Evolutionary conservation across 2,888 invertebrate genomes (phyloP).

Genomic region (Lacanobia oleracea): DNA sequence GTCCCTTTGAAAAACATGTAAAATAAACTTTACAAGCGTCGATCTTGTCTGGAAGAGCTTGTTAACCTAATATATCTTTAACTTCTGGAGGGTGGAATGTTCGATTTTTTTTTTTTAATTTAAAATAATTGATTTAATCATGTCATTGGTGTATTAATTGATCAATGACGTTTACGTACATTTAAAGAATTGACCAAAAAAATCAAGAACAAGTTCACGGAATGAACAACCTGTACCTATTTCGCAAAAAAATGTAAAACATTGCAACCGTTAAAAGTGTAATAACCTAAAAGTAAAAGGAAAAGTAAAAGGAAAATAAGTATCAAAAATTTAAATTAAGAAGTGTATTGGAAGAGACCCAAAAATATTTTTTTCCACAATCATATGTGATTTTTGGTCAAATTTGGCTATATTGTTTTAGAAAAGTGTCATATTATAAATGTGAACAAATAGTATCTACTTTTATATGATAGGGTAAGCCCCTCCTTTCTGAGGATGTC

Average conservation of each 20-base stretch:
- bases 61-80: background rate
- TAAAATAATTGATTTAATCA: too few species aligned
- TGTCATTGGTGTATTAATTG: background rate
- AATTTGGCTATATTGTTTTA: constrained; percentile 4
- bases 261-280: constrained; percentile 6
- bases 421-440: constrained; percentile 34
- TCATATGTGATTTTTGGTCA: constrained; percentile 14
- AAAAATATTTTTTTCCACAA: background rate
- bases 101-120: too few species aligned
- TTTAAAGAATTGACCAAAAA: background rate
- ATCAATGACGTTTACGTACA: background rate
- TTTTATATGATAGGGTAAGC: constrained; percentile 48
- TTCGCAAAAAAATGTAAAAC: constrained; percentile 11
- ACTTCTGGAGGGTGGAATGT: background rate
- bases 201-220: background rate
- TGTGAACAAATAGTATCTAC: constrained; percentile 32
- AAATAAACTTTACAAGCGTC: background rate
- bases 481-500: constrained; percentile 42
- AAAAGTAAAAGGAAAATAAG: too few species aligned
- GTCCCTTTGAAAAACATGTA: background rate
- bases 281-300: too few species aligned
- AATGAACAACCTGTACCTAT: background rate
- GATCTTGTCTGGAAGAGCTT: background rate
- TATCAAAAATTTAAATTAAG: background rate
- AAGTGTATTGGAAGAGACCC: background rate